phyloP scores from a whole-genome alignment of 2,797 vertebrate species.

The Alectoris magna region DNA sequence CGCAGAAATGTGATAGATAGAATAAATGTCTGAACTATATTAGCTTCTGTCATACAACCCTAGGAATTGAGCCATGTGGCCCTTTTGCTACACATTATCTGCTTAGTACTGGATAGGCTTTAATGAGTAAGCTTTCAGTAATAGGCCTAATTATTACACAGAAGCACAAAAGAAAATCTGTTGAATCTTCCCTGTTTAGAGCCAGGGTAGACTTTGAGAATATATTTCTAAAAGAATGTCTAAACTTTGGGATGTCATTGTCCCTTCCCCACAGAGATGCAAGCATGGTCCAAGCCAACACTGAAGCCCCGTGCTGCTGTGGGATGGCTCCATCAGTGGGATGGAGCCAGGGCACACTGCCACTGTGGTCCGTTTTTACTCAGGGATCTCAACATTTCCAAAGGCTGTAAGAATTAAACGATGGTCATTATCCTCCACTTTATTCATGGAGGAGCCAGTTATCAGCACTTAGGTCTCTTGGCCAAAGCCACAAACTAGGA shows the following conservation, averaged over 20 bases:
- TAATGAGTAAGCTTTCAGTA: neutral
- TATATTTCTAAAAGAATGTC: neutral
- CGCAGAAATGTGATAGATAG: neutral
- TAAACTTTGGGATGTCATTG: fast-evolving
- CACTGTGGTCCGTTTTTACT: neutral
- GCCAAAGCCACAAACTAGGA: neutral
- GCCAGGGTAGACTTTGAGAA: neutral
- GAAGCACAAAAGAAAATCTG: neutral
- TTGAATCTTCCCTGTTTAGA: neutral
- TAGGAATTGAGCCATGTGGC: neutral
- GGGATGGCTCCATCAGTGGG: neutral
- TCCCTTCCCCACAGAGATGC: neutral
- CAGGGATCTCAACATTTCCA: neutral
- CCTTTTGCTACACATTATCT: neutral
- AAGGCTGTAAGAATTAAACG: neutral
- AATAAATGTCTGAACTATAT: neutral
- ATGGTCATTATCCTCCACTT: neutral
- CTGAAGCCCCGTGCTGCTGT: neutral
- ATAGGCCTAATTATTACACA: neutral
- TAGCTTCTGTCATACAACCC: neutral
- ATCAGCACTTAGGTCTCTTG: neutral
- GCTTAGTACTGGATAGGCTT: neutral
- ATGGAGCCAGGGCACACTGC: neutral
- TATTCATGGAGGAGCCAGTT: neutral
- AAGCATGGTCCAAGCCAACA: neutral